Base-by-base conservation (phyloP, 2,113 vertebrate species). In the Aptenodytes forsteri region DNA sequence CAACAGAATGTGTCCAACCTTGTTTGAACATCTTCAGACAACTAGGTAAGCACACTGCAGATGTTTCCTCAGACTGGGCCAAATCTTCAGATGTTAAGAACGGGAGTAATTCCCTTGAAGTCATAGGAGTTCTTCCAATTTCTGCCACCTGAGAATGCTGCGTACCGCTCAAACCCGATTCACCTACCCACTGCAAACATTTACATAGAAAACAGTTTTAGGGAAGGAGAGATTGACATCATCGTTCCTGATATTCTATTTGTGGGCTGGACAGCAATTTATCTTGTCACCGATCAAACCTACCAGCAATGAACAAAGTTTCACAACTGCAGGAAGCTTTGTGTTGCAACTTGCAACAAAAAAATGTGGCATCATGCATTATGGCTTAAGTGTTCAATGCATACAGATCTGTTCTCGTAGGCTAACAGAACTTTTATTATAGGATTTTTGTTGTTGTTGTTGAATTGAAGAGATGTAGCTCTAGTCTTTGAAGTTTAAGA, bases 401-500 rank as follows among this genome's bases (percentile, higher is more conserved):
- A 32, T 16, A 34, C 64, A 78, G 89, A 97, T 89, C 90, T 66
- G 22, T 30, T 44, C 89, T 96, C 1, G 11, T 90, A 93, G 64
- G 73, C 86, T 44, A 82, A 52, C 61, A 87, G 62, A 91, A 77
- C 67, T 96, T 97, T 97, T 96, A 94, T 88, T 46, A 83, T 65
- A 67, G 83, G 21, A 79, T 91, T 95, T 89, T 73, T 54, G 36
- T 84, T 95, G 87, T 93, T 95, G 92, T 89, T 93, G 87, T 73
- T 86, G 83, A 62, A 85, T 67, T 71, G 93, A 93, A 90, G 91
- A 92, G 93, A 97, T 80, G 94, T 38, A 94, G 91, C 95, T 95
- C 78, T 49, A 42, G 89, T 94, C 98, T 98, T 98, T 99, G 98
- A 98, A 98, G 98, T 98, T 98, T 98, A 98, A 98, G 96, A 97